Conservation (phyloP, 2,888 invertebrate species). For the Thumatha senex region DNA sequence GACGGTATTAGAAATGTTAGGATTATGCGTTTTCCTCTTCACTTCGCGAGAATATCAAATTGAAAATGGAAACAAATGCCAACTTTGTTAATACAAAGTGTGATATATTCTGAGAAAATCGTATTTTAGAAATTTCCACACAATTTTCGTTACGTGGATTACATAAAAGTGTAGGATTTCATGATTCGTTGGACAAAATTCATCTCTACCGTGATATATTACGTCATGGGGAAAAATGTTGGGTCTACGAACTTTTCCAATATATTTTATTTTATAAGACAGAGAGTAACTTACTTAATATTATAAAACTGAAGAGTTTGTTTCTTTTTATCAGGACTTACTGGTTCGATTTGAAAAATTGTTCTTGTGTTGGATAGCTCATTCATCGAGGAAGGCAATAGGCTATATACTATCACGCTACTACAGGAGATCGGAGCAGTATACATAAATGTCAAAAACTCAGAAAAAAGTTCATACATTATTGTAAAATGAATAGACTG, state of each 20-base stretch:
- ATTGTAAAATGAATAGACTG: too few species aligned
- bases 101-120: constrained; percentile 35
- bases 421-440: too few species aligned
- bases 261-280: not conserved
- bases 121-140: constrained; percentile 3
- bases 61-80: constrained; percentile 31
- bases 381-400: too few species aligned
- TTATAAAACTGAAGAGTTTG: too few species aligned
- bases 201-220: not conserved
- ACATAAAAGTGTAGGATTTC: not conserved
- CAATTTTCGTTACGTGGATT: constrained; percentile 7
- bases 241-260: not conserved
- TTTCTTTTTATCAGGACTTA: too few species aligned
- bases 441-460: too few species aligned
- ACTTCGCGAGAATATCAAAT: constrained; percentile 35
- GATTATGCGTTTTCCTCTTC: constrained; percentile 42
- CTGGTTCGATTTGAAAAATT: too few species aligned
- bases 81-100: constrained; percentile 23
- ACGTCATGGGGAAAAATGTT: not conserved
- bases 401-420: too few species aligned
- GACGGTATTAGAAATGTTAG: constrained; percentile 24
- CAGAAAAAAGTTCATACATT: too few species aligned
- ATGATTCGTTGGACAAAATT: not conserved
- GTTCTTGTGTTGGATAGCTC: too few species aligned
- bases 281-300: too few species aligned